These are phyloP conservation scores for Parnassius orleans DNA, from an alignment of 2,888 invertebrate species.

Conservation along the genomic window DNA sequence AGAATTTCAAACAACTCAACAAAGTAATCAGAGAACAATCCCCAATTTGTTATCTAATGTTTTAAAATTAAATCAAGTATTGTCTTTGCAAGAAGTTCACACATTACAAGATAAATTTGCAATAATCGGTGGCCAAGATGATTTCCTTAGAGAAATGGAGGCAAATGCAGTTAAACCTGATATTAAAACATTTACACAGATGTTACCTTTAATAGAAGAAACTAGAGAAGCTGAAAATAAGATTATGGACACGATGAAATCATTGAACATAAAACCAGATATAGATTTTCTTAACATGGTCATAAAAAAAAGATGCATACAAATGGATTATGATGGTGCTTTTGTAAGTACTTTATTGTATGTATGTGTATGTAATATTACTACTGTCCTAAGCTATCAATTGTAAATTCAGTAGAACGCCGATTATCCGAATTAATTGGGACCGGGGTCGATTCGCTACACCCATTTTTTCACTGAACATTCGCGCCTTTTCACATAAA, in stretches of 20 bases:
- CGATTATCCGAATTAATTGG: too few relatives aligned
- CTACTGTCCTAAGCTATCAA: too few relatives aligned
- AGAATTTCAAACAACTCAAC: constrained; percentile 26
- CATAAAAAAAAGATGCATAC: constrained; percentile 88
- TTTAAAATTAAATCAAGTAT: constrained; percentile 82
- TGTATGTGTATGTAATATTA: constrained; percentile 27
- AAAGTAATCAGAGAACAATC: constrained; percentile 45
- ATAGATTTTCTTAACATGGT: constrained; percentile 92
- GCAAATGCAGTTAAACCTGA: constrained; percentile 84
- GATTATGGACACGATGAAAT: constrained; percentile 83
- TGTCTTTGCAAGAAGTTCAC: constrained; percentile 80
- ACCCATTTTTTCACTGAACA: too few relatives aligned
- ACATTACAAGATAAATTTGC: constrained; percentile 85
- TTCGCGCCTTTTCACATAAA: too few relatives aligned
- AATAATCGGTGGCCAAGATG: constrained; percentile 88
- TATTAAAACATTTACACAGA: constrained; percentile 88
- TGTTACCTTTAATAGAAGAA: constrained; percentile 86
- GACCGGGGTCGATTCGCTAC: too few relatives aligned
- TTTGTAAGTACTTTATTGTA: constrained; percentile 72
- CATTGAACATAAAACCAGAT: constrained; percentile 83
- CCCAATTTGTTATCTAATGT: constrained; percentile 84
- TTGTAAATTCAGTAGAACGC: too few relatives aligned
- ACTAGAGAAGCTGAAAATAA: constrained; percentile 84
- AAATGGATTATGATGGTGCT: constrained; percentile 85
- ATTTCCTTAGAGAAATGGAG: constrained; percentile 89